These are phyloP conservation scores for Arizona elegans DNA, from an alignment of 2,113 vertebrate species.

Conservation along the genomic window DNA sequence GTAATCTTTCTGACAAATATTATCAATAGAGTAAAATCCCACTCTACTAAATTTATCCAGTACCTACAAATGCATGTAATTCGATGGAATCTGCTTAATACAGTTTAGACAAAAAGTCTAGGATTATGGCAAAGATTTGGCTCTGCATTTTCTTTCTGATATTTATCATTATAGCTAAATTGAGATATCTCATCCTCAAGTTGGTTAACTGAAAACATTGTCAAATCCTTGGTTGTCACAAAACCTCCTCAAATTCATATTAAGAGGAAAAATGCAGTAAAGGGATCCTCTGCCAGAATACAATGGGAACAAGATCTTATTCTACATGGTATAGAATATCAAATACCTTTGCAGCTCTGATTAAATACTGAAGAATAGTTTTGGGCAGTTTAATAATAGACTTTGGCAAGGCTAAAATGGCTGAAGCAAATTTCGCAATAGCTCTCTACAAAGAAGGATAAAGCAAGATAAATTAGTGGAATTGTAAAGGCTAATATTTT, in stretches of 20 bases:
- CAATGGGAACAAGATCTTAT: conserved; percentile 50
- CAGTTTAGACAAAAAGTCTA: conserved; percentile 29
- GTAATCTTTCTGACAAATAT: conserved; percentile 74
- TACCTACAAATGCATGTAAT: conserved; percentile 63
- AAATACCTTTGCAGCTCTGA: conserved; percentile 97
- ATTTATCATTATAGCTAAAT: neutral
- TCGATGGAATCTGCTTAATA: conserved; percentile 34
- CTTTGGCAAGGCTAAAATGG: conserved; percentile 96
- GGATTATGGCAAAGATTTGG: conserved; percentile 37
- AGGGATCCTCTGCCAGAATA: conserved; percentile 26
- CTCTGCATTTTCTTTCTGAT: conserved; percentile 71
- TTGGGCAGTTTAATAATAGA: conserved; percentile 99
- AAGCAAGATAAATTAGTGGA: conserved; percentile 82
- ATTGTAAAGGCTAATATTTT: conserved; percentile 54
- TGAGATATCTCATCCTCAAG: neutral
- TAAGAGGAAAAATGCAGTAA: conserved; percentile 72
- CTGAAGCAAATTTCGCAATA: conserved; percentile 96
- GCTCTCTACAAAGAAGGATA: conserved; percentile 93
- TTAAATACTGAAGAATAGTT: conserved; percentile 97
- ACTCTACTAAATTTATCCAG: neutral
- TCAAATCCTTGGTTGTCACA: neutral
- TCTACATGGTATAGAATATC: conserved; percentile 60
- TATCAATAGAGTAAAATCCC: neutral
- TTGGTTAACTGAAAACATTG: conserved; percentile 24
- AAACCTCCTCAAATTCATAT: neutral